Evolutionary conservation across 2,888 invertebrate species (phyloP).

Genomic region (Tetanocera ferruginea): DNA sequence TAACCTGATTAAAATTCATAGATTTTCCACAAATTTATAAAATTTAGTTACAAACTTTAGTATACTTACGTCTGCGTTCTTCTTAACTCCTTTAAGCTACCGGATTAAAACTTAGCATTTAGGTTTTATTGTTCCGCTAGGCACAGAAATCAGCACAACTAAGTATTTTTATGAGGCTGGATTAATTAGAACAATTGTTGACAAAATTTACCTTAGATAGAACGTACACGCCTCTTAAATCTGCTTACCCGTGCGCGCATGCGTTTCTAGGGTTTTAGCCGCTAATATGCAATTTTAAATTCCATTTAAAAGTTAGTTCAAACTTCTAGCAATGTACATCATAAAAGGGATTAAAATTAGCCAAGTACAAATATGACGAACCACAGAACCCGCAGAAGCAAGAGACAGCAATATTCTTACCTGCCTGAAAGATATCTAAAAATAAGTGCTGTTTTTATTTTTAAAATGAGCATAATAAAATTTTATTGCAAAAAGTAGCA

Average conservation of each 20-base stretch:
- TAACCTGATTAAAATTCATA: conserved; percentile 61
- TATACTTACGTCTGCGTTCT: conserved; percentile 43
- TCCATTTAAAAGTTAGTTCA: conserved; percentile 62
- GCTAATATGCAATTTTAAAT: conserved; percentile 50
- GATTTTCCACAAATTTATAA: conserved; percentile 63
- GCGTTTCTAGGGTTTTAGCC: conserved; percentile 9
- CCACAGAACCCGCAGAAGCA: conserved; percentile 52
- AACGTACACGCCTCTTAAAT: conserved; percentile 56
- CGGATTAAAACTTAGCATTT: conserved; percentile 55
- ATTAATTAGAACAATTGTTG: conserved; percentile 66
- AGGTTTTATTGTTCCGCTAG: conserved; percentile 5
- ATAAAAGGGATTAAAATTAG: conserved; percentile 46
- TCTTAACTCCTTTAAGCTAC: conserved; percentile 67
- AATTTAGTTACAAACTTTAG: conserved; percentile 61
- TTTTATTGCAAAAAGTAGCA: no score
- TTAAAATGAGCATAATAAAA: no score
- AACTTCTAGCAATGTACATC: conserved; percentile 50
- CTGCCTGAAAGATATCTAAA: neutral
- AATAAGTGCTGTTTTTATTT: neutral
- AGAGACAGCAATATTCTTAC: neutral
- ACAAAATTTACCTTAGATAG: conserved; percentile 64
- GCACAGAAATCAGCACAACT: conserved; percentile 19
- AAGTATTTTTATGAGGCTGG: conserved; percentile 58
- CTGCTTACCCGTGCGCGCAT: conserved; percentile 38
- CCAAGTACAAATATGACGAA: conserved; percentile 51